Evolutionary conservation across 2,113 vertebrate species (phyloP), one percentile per base, ranked within the genome.

Genomic region (Chaenogobius annularis): DNA sequence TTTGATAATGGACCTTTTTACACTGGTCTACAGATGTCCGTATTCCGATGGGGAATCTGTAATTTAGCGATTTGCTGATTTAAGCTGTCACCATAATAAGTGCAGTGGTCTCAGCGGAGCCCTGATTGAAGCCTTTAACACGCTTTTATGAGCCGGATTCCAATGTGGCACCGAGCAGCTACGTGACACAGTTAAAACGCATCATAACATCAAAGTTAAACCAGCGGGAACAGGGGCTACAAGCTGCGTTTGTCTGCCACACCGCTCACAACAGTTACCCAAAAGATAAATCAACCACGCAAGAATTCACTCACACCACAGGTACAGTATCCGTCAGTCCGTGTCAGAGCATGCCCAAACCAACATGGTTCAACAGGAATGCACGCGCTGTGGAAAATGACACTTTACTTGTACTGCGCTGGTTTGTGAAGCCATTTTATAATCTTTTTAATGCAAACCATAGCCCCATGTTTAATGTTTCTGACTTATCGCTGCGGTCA

Each of bases 1-100:
- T 19, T 35, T 12, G 55, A 20, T 14, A 58, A 20, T 26, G 55
- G 12, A 11, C 56, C 46, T 83, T 83, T 46, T 73, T 83, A 74
- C 67, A 0, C 70, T 31, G 69, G 69, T 72, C 74, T 64, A 47
- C 87, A 84, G 74, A 89, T 83, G 84, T 72, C 71, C 71, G 1
- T 52, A 48, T 76, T 80, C 77, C 84, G 70, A 91, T 70, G 86
- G 78, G 81, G 81, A 87, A 92, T 86, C 88, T 92, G 84, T 90
- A 85, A 90, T 91, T 93, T 91, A 82, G 87, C 82, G 82, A 87
- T 90, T 90, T 87, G 87, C 88, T 89, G 88, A 88, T 91, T 89
- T 87, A 88, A 84, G 73, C 86, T 88, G 88, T 90, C 91, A 89
- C 85, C 82, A 87, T 89, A 88, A 91, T 89, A 88, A 84, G 83